These are phyloP conservation scores for Philopotamus ludificatus DNA, from an alignment of 1,140 invertebrate species.

Conservation along the genomic window DNA sequence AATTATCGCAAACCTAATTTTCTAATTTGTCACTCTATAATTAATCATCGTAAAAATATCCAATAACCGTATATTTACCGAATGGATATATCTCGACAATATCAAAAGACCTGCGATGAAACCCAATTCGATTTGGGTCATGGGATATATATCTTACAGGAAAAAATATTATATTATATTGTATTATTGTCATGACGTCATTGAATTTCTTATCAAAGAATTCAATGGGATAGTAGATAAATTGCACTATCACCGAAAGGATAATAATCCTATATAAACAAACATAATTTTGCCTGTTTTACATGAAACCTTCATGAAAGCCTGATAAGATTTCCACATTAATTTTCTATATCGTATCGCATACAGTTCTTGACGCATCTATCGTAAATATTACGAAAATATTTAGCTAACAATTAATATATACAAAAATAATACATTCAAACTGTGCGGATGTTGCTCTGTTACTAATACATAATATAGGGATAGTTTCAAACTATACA, in stretches of 20 bases:
- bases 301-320: not conserved
- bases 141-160: too few relatives aligned
- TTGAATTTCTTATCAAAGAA: not conserved
- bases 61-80: too few relatives aligned
- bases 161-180: too few relatives aligned
- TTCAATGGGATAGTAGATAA: not conserved
- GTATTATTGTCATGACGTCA: constrained; percentile 16
- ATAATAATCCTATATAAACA: constrained; percentile 19
- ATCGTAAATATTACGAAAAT: not conserved
- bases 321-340: not conserved
- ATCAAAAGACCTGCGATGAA: too few relatives aligned
- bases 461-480: not conserved
- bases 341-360: too few relatives aligned
- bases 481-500: not conserved
- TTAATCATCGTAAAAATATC: too few relatives aligned
- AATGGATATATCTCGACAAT: too few relatives aligned
- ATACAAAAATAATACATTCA: not conserved
- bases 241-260: not conserved
- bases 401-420: not conserved
- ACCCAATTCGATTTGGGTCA: too few relatives aligned
- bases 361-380: not conserved
- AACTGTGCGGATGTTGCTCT: not conserved
- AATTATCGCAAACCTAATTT: too few relatives aligned
- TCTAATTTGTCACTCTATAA: too few relatives aligned
- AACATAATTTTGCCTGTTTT: constrained; percentile 16